phyloP scores from a whole-genome alignment of 2,888 invertebrate species.

The Leptothorax acervorum region DNA sequence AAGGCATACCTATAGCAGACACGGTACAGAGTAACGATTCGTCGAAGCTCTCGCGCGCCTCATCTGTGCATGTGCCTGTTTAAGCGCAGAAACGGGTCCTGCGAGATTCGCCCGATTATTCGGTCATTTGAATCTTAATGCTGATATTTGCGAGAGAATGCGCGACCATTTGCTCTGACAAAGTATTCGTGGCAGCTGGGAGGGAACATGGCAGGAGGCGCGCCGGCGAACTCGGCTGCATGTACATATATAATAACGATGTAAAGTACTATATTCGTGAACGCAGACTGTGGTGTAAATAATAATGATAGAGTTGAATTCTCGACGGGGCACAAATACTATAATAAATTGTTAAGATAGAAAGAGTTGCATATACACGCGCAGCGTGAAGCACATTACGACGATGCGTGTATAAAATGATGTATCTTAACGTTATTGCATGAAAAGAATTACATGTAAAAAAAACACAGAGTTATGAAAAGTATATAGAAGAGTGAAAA shows the following conservation, averaged over 20 bases:
- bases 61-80: not conserved
- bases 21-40: conserved; percentile 9
- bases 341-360: conserved; percentile 22
- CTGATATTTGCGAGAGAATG: conserved; percentile 45
- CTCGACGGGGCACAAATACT: conserved; percentile 16
- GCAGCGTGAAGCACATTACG: not conserved
- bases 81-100: conserved; percentile 48
- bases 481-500: not conserved
- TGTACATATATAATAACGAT: conserved; percentile 25
- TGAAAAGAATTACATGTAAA: not conserved
- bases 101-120: conserved; percentile 45
- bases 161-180: conserved; percentile 40
- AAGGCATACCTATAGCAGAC: conserved; percentile 13
- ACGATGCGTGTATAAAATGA: too few relatives aligned
- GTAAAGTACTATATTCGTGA: conserved; percentile 30
- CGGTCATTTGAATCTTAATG: conserved; percentile 54
- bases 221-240: conserved; percentile 3
- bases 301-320: conserved; percentile 32
- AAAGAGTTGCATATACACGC: not conserved
- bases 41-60: conserved; percentile 31
- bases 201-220: not conserved
- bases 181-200: conserved; percentile 42
- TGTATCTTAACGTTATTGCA: not conserved
- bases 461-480: conserved; percentile 13
- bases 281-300: conserved; percentile 28